Evolutionary conservation across 2,888 invertebrate species (phyloP), one percentile per base, ranked within the genome.

Genomic region (Itoplectis maculator): DNA sequence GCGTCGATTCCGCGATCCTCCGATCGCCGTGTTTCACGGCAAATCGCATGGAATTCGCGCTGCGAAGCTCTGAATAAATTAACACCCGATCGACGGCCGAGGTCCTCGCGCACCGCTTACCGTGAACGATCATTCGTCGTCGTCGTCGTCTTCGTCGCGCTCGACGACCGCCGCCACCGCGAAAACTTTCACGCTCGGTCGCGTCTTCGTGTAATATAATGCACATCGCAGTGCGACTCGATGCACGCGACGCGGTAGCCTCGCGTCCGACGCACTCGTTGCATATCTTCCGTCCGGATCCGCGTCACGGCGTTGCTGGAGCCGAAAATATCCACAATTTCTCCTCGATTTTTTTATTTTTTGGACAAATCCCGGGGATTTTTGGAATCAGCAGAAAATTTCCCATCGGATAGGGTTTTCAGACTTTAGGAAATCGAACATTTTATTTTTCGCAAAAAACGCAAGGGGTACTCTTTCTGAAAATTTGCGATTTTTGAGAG

Each of bases 41-140:
- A 73, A 61, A 73, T 73, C 49, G 72, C 23, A 61, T 47, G 1
- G 65, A 79, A 72, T 79, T 79, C 79, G 40, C 66, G 51, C 75
- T 63, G n/a, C n/a, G 79, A 79, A 75, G 72, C 59, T 29, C 79
- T 70, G 82, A 68, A 82, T 82, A 82, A 82, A 82, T 82, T 79
- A 79, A 79, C 79, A 72, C 72, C 82, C n/a, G n/a, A n/a, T n/a
- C n/a, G n/a, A n/a, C n/a, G n/a, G n/a, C n/a, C n/a, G n/a, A n/a
- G n/a, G n/a, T n/a, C n/a, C 72, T 82, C 65, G 2, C 45, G 23
- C 35, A 7, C 4, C 15, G 4, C n/a, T 1, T 61, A 59, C 18
- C n/a, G n/a, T 47, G 20, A 49, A 73, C 73, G 73, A 73, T 73
- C 61, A 37, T 47, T 37, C 61, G 61, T 73, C 49, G 66, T n/a